These are phyloP conservation scores for Apodemus sylvaticus DNA, from an alignment of 2,113 vertebrate genomes.

Conservation along the genomic window DNA sequence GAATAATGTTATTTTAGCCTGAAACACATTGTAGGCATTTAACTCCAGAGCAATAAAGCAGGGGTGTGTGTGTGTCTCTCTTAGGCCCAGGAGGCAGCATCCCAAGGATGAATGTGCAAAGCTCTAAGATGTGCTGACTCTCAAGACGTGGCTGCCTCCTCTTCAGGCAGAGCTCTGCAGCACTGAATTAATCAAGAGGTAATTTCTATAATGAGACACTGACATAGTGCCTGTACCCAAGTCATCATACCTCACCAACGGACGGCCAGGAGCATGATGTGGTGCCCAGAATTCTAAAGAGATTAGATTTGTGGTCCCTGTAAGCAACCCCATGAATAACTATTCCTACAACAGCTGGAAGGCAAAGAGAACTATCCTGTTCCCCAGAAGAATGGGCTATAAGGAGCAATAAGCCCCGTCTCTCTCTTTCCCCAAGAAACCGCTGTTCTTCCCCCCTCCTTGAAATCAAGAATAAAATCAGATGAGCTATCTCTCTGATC, in stretches of 20 bases:
- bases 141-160: background rate
- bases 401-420: background rate
- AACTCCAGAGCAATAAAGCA: background rate
- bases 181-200: background rate
- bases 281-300: background rate
- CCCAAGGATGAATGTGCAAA: constrained; percentile 18
- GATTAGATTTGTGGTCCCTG: background rate
- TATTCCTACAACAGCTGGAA: background rate
- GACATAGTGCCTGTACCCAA: background rate
- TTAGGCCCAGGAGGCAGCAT: background rate
- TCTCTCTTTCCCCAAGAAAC: background rate
- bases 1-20: constrained; percentile 29
- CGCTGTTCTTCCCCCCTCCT: background rate
- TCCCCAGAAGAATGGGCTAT: background rate
- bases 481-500: background rate
- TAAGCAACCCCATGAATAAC: background rate
- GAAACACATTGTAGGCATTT: constrained; percentile 12
- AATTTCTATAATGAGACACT: constrained; percentile 21
- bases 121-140: background rate
- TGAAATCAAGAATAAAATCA: background rate
- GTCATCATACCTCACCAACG: background rate
- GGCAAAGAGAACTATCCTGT: background rate
- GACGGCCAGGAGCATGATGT: background rate
- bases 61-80: background rate
- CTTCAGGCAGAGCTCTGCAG: background rate